Base-by-base conservation (phyloP, 2,888 invertebrate species). In the Drosophila melanosoma region DNA sequence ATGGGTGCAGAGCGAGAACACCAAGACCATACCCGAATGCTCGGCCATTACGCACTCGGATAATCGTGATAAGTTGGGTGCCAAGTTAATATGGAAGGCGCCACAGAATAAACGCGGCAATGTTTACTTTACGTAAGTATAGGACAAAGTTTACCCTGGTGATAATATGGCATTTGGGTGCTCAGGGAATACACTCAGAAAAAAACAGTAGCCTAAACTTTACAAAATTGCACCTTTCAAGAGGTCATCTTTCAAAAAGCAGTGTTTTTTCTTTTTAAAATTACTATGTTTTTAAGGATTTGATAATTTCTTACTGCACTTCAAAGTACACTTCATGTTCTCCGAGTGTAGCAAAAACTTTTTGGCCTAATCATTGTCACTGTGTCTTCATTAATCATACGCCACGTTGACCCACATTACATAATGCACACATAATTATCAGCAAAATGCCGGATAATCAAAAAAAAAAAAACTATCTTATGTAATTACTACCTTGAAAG, bases 111-210 rank as follows among this genome's bases (percentile, higher is more conserved):
- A 94, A 61, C 93, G 93, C 12, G 97, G 97, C 79, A 94, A 94
- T 80, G 97, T 97, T 54, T 97, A 96, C 91, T 97, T 97, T 90
- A 97, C 97, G 97, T 97, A 94, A 96, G 96, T 95, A 36, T 23
- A 45, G 53, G 17, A 69, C 59, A 17, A 7, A 54, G 17, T 26
- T 52, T 8, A 2, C 15, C 10, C 23, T 23, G 15, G 15, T 7
- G 8, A 45, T 15, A 23, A 45, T 45, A 7, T 45, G 12, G 12
- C 8, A 17, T 10, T 38, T 38, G 10, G 17, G 0, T 40, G 40
- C 40, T 40, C 40, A 40, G 15, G 15, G 15, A n/a, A 10, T 40
- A n/a, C 40, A 40, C 40, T n/a, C 7, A 45, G 2, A 45, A 15
- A 23, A 17, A 45, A 45, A 15, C 23, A 20, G 12, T 7, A 20